Base-by-base conservation (phyloP, 2,113 vertebrate genomes). In the Agelaius tricolor region DNA sequence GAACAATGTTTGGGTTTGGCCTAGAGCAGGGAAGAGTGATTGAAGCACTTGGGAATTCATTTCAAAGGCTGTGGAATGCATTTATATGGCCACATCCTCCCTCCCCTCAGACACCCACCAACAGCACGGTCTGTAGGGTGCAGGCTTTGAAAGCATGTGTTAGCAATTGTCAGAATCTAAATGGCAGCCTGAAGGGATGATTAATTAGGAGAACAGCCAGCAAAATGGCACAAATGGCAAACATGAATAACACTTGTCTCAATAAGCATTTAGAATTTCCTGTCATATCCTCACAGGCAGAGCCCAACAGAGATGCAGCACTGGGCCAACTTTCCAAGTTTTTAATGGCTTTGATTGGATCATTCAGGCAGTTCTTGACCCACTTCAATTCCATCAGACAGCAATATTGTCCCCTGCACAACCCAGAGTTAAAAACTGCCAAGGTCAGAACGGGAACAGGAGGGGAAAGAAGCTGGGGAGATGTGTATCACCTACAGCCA, bases 131-230 rank as follows among this genome's bases (percentile, higher is more conserved):
- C 94, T 74, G 21, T 16, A 74, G 85, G 87, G 84, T 61, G 49
- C 51, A 57, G 62, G 19, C 76, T 82, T 55, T 81, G 68, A 81
- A 89, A 88, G 47, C 26, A 6, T 27, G 62, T 62, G 62, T 27
- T 77, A 67, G 44, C 72, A 76, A 81, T 90, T 88, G 65, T 93
- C 71, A 77, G 72, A 51, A 86, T 57, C 13, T 55, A 90, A 86
- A 91, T 11, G 35, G 21, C 55, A 91, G 86, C 94, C 93, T 88
- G 66, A 93, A 95, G 89, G 86, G 96, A 66, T 89, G 88, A 93
- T 92, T 96, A 95, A 96, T 95, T 97, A 93, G 74, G 52, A 86
- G 69, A 82, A 79, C n/a, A 85, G 81, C 51, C 92, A 82, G 66
- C 35, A 93, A 93, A 96, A 49, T 90, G 81, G 58, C 58, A 91